Evolutionary conservation across 2,797 vertebrate species (phyloP).

Genomic region (Rhynchonycteris naso): DNA sequence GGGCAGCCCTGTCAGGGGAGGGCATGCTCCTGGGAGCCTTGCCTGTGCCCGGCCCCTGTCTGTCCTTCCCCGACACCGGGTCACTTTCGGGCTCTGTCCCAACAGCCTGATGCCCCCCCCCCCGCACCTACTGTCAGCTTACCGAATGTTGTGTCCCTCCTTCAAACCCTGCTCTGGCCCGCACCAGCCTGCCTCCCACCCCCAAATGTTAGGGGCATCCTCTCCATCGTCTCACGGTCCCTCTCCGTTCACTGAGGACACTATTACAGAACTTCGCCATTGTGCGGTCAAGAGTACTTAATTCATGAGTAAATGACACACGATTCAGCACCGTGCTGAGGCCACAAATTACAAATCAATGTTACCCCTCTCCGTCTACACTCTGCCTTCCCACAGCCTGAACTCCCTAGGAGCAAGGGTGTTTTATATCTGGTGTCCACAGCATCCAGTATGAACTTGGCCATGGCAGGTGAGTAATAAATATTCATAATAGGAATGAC

Average conservation of each 20-base stretch:
- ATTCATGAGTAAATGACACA: background rate
- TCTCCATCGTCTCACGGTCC: accelerated
- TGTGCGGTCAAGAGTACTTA: accelerated
- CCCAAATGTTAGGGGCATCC: accelerated
- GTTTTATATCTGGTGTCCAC: background rate
- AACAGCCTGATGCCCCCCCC: background rate
- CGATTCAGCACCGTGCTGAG: background rate
- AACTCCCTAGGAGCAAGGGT: background rate
- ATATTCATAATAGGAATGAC: background rate
- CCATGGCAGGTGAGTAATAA: background rate
- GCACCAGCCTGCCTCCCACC: background rate
- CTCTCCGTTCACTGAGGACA: background rate
- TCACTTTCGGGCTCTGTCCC: background rate
- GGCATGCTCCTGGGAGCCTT: background rate
- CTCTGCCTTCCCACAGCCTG: background rate
- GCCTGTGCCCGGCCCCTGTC: background rate
- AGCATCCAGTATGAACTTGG: background rate
- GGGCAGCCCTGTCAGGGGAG: background rate
- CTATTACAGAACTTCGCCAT: background rate
- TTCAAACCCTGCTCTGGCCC: background rate
- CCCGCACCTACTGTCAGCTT: too few species aligned
- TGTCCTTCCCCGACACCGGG: background rate
- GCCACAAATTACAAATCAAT: accelerated
- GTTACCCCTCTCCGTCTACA: accelerated
- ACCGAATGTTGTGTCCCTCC: too few species aligned